A percentile compares a stretch with the other conserved stretches of the same genome.
Conservation (phyloP, 1,140 invertebrate species). For the Fopius arisanus region DNA sequence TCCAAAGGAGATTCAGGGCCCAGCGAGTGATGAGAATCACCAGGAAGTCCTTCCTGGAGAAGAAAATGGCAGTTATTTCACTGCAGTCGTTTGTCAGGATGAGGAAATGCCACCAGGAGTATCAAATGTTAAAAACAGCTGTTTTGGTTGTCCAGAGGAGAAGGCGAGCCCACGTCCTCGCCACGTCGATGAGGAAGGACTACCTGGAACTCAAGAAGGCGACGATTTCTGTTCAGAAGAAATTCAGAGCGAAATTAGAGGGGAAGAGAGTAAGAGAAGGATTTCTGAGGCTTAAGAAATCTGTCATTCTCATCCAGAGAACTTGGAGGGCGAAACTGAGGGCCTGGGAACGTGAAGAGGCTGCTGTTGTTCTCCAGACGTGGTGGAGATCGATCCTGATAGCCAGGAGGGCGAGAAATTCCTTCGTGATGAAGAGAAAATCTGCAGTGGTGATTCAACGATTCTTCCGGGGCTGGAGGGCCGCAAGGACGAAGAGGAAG, state of each 20-base stretch:
- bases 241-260: constrained; percentile 29
- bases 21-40: constrained; percentile 27
- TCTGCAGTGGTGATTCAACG: constrained; percentile 49
- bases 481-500: constrained; percentile 40
- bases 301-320: constrained; percentile 40
- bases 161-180: constrained; percentile 40
- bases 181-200: constrained; percentile 6
- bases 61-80: constrained; percentile 17
- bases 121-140: neutral
- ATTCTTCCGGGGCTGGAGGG: constrained; percentile 50
- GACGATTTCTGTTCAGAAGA: constrained; percentile 36
- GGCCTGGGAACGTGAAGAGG: constrained; percentile 41
- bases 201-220: constrained; percentile 32
- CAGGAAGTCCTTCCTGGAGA: constrained; percentile 31
- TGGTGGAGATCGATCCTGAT: constrained; percentile 44
- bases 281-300: neutral
- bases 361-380: constrained; percentile 46
- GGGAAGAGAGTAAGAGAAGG: constrained; percentile 28
- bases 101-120: neutral
- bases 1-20: constrained; percentile 62
- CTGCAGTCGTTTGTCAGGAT: constrained; percentile 48
- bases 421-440: constrained; percentile 45
- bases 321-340: constrained; percentile 41
- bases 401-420: constrained; percentile 31
- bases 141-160: constrained; percentile 42